Evolutionary conservation across 53 echinoderm and acorn worm species (phyloP).

Genomic region (Holothuria scabra): DNA sequence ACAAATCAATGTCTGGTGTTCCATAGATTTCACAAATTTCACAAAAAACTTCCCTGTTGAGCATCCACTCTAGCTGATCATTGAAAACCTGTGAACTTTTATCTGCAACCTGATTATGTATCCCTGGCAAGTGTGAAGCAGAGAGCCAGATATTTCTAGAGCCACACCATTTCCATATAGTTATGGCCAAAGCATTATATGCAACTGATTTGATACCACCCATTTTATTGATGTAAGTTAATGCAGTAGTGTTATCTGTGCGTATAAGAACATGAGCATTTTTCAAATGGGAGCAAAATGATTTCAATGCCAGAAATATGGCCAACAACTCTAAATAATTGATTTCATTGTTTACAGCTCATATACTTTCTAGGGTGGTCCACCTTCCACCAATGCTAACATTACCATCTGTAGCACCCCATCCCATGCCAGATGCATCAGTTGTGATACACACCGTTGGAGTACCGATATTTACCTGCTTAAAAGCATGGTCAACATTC

Average conservation of each 20-base stretch:
- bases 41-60: constrained; percentile 27
- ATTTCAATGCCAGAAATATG: constrained; percentile 42
- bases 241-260: too few species aligned
- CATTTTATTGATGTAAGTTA: constrained; percentile 21
- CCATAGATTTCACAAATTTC: constrained; percentile 32
- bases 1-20: constrained; percentile 57
- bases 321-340: neutral
- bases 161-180: constrained; percentile 57
- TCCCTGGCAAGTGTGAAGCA: neutral
- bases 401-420: too few species aligned
- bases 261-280: neutral
- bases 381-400: too few species aligned
- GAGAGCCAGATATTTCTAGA: constrained; percentile 46
- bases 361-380: neutral
- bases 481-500: too few species aligned
- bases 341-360: too few species aligned
- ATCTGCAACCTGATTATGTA: neutral
- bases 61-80: constrained; percentile 53
- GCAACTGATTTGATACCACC: constrained; percentile 24
- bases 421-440: too few species aligned
- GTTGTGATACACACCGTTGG: too few species aligned
- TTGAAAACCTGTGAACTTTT: neutral
- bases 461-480: too few species aligned
- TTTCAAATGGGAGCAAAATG: constrained; percentile 31
- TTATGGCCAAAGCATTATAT: constrained; percentile 35